Percentiles rank a stretch among this genome's conserved stretches.
Evolutionary conservation across 2,797 vertebrate genomes (phyloP).

Genomic region (Kryptopterus vitreolus): DNA sequence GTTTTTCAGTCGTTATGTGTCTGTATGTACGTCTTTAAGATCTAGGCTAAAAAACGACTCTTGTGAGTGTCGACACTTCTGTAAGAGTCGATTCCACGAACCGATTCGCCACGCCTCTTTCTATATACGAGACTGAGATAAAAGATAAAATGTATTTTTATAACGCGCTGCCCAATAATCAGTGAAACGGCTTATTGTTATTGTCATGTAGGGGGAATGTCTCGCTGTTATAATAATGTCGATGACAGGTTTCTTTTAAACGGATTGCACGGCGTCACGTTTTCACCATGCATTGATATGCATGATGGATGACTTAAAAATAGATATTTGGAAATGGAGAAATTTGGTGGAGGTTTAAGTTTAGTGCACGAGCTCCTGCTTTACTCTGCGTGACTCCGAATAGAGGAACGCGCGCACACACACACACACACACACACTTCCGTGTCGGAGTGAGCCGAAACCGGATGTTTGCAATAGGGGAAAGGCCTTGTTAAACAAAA

Average conservation of each 20-base stretch:
- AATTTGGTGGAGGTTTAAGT: not conserved
- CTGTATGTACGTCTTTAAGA: not conserved
- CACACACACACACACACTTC: not conserved
- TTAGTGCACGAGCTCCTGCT: not conserved
- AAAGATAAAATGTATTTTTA: not conserved
- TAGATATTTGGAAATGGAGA: not conserved
- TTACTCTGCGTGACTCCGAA: not conserved
- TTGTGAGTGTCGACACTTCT: not conserved
- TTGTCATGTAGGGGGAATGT: not conserved
- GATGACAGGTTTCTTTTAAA: not conserved
- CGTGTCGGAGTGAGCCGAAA: not conserved
- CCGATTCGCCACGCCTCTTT: not conserved
- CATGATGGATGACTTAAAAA: not conserved
- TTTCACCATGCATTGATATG: not conserved
- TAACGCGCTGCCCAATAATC: not conserved
- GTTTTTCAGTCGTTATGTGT: no score
- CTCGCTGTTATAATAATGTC: not conserved
- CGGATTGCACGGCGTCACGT: not conserved
- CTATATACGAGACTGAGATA: not conserved
- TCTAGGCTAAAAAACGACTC: not conserved
- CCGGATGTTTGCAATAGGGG: not conserved
- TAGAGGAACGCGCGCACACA: no score
- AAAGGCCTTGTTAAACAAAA: not conserved
- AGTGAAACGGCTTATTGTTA: not conserved
- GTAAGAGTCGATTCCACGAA: not conserved